phyloP scores from a whole-genome alignment of 2,888 invertebrate species.

The Cryptus viduatorius region DNA sequence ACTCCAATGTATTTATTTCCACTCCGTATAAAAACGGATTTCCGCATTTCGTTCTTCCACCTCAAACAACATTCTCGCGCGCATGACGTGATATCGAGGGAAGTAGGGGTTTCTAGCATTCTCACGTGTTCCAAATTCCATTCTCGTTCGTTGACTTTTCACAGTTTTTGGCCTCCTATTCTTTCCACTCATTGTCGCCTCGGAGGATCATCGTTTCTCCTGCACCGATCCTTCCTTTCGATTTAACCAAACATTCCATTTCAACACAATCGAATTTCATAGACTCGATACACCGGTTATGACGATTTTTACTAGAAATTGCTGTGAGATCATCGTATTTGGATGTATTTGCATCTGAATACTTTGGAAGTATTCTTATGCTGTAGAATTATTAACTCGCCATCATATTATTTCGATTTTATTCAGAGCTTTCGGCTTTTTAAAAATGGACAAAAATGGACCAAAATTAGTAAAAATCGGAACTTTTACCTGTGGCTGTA shows the following conservation, averaged over 20 bases:
- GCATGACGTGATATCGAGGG: neutral
- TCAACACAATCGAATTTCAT: neutral
- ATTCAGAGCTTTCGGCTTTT: too few relatives aligned
- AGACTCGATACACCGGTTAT: too few relatives aligned
- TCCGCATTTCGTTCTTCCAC: constrained; percentile 19
- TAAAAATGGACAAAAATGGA: too few relatives aligned
- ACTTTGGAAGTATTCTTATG: too few relatives aligned
- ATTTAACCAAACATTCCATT: neutral
- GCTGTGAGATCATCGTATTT: too few relatives aligned
- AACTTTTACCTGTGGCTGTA: too few relatives aligned
- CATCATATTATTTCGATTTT: too few relatives aligned
- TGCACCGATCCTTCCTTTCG: neutral
- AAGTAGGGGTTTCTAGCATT: neutral
- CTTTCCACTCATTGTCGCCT: neutral
- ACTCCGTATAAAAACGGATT: constrained; percentile 46
- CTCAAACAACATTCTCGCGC: constrained; percentile 36
- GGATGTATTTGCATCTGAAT: too few relatives aligned
- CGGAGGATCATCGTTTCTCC: neutral
- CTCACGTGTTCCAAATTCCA: constrained; percentile 2
- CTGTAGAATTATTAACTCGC: too few relatives aligned
- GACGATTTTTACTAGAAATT: neutral
- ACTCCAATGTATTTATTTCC: constrained; percentile 55
- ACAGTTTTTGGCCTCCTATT: neutral
- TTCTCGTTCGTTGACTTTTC: constrained; percentile 31
- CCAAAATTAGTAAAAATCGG: too few relatives aligned